Conservation (phyloP, 2,113 vertebrate genomes). For the Xenus cinereus region DNA sequence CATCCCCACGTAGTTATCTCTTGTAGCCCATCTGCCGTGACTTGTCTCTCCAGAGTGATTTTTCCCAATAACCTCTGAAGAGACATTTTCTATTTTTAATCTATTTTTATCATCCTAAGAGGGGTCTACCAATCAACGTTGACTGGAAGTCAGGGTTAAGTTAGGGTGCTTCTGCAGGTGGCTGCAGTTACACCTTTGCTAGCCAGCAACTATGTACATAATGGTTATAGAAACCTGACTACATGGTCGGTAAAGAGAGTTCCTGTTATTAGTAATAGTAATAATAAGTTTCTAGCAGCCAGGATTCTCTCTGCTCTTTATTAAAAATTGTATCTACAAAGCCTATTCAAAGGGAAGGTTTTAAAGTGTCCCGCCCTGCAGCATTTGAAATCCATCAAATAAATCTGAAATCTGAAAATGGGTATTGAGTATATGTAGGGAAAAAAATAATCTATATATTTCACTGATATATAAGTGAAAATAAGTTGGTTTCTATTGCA, state of each 20-base stretch:
- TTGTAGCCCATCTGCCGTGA: background rate
- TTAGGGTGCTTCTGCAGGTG: accelerated
- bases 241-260: background rate
- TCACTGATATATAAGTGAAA: background rate
- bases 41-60: background rate
- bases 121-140: background rate
- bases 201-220: background rate
- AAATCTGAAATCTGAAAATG: background rate
- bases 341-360: background rate
- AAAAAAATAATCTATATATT: background rate
- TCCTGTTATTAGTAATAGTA: background rate
- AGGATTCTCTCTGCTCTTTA: background rate
- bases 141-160: background rate
- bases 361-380: background rate
- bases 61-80: background rate
- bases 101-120: background rate
- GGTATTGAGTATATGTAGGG: background rate
- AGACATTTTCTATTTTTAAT: background rate
- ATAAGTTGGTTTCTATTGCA: background rate
- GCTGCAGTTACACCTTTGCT: background rate
- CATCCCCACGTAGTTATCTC: background rate
- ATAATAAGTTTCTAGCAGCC: background rate
- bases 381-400: background rate
- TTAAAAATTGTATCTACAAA: background rate
- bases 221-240: background rate